Evolutionary conservation across 2,888 invertebrate genomes (phyloP).

Genomic region (Tridacna gigas): DNA sequence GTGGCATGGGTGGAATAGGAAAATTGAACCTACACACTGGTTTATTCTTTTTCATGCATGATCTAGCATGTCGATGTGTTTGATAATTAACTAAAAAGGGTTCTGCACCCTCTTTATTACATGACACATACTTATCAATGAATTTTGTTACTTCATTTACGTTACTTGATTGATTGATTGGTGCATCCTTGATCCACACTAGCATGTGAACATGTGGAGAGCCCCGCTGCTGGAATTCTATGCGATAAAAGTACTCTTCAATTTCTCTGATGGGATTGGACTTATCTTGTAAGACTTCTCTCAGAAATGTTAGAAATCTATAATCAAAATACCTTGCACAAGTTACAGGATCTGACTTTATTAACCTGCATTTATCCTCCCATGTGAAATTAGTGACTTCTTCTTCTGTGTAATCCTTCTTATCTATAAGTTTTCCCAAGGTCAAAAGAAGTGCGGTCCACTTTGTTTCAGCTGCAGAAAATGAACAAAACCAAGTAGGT

Average conservation of each 20-base stretch:
- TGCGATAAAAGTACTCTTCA: slow-evolving; percentile 56
- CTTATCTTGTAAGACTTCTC: slow-evolving; percentile 20
- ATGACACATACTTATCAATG: slow-evolving; percentile 5
- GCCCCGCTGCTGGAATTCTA: slow-evolving; percentile 59
- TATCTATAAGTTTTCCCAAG: slow-evolving; percentile 36
- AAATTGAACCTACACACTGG: too few relatives aligned
- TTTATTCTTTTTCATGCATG: too few relatives aligned
- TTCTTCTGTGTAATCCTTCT: slow-evolving; percentile 40
- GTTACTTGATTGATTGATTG: slow-evolving; percentile 24
- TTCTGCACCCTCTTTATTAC: too few relatives aligned
- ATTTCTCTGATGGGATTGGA: slow-evolving; percentile 50
- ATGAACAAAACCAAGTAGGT: too few relatives aligned
- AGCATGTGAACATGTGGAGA: slow-evolving; percentile 64
- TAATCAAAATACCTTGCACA: slow-evolving; percentile 59
- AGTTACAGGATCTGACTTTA: slow-evolving; percentile 44
- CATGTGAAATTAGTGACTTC: slow-evolving; percentile 40
- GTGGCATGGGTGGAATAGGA: too few relatives aligned
- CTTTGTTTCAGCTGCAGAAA: slow-evolving; percentile 65
- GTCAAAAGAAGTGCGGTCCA: slow-evolving; percentile 50
- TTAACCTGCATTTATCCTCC: slow-evolving; percentile 44
- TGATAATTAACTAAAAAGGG: too few relatives aligned
- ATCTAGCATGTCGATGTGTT: too few relatives aligned
- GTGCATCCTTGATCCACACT: slow-evolving; percentile 56
- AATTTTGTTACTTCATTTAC: slow-evolving; percentile 14
- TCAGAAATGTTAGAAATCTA: slow-evolving; percentile 31